Evolutionary conservation across 2,113 vertebrate genomes (phyloP).

Genomic region (Capreolus pygargus): DNA sequence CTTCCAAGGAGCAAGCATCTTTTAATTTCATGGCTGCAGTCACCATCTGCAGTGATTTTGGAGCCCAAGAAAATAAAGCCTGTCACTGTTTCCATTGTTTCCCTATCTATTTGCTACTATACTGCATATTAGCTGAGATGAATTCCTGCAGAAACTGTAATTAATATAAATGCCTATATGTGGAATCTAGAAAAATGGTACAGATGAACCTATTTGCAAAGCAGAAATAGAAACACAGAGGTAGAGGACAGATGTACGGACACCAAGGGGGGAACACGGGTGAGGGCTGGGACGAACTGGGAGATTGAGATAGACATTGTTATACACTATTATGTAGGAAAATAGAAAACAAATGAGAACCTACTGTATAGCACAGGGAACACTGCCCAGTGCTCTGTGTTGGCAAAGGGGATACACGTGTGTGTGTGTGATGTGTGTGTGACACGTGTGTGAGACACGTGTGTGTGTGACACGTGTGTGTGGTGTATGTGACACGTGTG

Average conservation of each 20-base stretch:
- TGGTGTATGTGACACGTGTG: not conserved
- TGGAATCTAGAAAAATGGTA: not conserved
- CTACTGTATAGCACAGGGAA: not conserved
- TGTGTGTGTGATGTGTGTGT: too few species aligned
- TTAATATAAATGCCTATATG: not conserved
- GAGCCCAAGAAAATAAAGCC: not conserved
- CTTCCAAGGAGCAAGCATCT: not conserved
- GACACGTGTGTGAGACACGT: rapidly evolving
- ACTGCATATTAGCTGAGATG: not conserved
- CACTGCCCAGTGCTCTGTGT: not conserved
- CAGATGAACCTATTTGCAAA: not conserved
- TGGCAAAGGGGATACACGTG: not conserved
- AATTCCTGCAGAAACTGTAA: not conserved
- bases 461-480: not conserved
- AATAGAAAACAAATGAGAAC: not conserved
- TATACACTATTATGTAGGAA: not conserved
- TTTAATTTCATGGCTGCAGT: not conserved
- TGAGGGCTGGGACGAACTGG: not conserved
- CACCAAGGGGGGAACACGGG: not conserved
- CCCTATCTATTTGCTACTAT: not conserved
- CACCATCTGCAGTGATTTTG: not conserved
- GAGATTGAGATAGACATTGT: not conserved
- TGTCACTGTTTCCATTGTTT: not conserved
- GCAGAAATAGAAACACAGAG: not conserved
- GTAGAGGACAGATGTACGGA: not conserved